phyloP scores from a whole-genome alignment of 2,888 invertebrate genomes.

The Hydropsyche betteni region DNA sequence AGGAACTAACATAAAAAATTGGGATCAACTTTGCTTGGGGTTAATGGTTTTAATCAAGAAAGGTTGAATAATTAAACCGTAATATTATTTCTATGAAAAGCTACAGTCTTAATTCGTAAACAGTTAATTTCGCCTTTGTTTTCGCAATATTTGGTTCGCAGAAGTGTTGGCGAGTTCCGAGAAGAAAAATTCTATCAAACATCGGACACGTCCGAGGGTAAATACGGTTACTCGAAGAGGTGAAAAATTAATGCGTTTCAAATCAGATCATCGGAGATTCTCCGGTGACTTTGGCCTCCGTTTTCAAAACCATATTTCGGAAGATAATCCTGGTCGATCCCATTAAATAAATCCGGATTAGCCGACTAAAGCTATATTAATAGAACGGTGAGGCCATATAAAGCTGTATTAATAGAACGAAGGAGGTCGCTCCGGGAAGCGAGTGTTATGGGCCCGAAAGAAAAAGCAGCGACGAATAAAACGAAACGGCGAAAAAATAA shows the following conservation, averaged over 20 bases:
- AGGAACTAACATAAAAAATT: too few relatives aligned
- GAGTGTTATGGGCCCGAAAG: conserved; percentile 22
- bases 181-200: too few relatives aligned
- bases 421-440: conserved; percentile 29
- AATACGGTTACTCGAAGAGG: conserved; percentile 8
- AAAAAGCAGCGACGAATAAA: conserved; percentile 1
- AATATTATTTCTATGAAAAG: too few relatives aligned
- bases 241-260: conserved; percentile 30
- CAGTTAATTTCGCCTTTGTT: too few relatives aligned
- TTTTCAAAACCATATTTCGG: conserved; percentile 36
- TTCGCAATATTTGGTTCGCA: too few relatives aligned
- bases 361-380: conserved; percentile 38
- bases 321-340: conserved; percentile 35
- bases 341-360: conserved; percentile 41
- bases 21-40: too few relatives aligned
- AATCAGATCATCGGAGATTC: conserved; percentile 32
- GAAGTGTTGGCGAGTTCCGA: too few relatives aligned
- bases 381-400: conserved; percentile 37
- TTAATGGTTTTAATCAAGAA: too few relatives aligned
- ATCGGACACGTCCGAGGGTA: background rate
- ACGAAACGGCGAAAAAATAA: conserved; percentile 8
- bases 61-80: too few relatives aligned
- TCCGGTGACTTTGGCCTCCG: conserved; percentile 16
- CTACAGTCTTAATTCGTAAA: too few relatives aligned
- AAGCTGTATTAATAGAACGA: conserved; percentile 36